Evolutionary conservation across 2,797 vertebrate species (phyloP), one percentile per base, ranked within the genome.

Genomic region (Gadopsis marmoratus): DNA sequence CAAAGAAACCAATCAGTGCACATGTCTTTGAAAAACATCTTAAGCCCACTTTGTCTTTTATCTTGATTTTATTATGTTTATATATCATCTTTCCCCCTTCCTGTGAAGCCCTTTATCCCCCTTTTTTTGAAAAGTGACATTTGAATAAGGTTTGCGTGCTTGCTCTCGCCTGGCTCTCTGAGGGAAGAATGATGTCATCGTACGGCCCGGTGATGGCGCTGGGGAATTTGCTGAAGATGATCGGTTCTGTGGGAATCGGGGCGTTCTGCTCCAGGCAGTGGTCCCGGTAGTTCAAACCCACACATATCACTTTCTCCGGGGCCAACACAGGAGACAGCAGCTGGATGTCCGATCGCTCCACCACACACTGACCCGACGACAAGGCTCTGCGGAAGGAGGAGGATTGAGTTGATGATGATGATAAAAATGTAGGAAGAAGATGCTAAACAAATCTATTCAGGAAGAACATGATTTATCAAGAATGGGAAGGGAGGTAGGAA

Each of bases 141-240:
- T 11, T 21, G 23, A 41, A n/a, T 43, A 11, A 47, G 31, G 23
- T 7, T 29, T 19, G 5, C 17, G 10, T n/a, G 5, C 17, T 62
- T 16, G 5, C 0, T 26, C 86, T 86, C 72, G 95, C 96, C 93
- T 95, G 87, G 92, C 96, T 99, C 86, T 96, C 91, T 0, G 88
- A 26, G 0, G 98, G 97, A 73, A 96, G 95, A 53, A 92, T 4
- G 8, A 99, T 95, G 81, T 97, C 91, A 2, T 98, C 96, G 0
- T 95, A 97, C 1, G 98, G 97, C 0, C 98, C 97, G 0, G 95
- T 90, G 69, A 99, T 97, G 89, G 96, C 89, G 5, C 95, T 99
- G 91, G 96, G 90, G 75, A 99, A 99, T 92, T 99, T 99, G 97
- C 93, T 99, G 94, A 99, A 99, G 92, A 99, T 97, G 88, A 99